Conservation (phyloP, 1,140 invertebrate species). For the Pectinophora gossypiella region DNA sequence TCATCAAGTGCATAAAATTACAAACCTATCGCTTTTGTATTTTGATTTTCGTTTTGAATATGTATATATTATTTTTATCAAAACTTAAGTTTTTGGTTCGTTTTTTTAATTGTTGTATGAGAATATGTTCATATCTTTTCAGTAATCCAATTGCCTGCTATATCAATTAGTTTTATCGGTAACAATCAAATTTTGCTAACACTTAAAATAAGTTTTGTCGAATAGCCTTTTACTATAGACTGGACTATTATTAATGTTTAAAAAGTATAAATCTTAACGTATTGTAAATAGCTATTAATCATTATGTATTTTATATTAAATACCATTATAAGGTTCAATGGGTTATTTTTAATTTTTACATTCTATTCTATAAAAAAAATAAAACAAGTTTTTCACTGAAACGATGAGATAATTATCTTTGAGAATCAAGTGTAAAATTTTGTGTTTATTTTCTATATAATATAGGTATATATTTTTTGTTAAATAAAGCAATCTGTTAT, state of each 20-base stretch:
- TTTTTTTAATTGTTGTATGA: no score
- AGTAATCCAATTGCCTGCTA: conserved; percentile 62
- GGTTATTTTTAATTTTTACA: conserved; percentile 73
- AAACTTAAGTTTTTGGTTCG: conserved; percentile 31
- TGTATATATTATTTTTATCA: not conserved
- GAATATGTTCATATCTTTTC: conserved; percentile 35
- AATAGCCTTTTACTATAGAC: conserved; percentile 74
- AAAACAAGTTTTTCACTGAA: conserved; percentile 54
- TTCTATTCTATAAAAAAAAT: conserved; percentile 55
- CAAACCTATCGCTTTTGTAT: no score
- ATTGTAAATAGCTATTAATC: conserved; percentile 73
- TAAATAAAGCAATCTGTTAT: conserved; percentile 75
- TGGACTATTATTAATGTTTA: conserved; percentile 69
- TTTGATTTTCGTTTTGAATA: not conserved
- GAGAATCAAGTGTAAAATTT: conserved; percentile 55
- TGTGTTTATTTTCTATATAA: conserved; percentile 71
- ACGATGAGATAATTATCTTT: conserved; percentile 30
- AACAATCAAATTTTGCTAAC: conserved; percentile 68
- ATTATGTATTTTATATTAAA: conserved; percentile 73
- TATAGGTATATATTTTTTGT: conserved; percentile 68
- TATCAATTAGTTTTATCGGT: conserved; percentile 51
- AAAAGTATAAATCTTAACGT: conserved; percentile 69
- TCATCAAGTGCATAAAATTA: no score
- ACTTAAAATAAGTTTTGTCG: conserved; percentile 69
- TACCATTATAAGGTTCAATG: conserved; percentile 68